phyloP scores from a whole-genome alignment of 2,888 invertebrate species.

The Elaeidobius kamerunicus region DNA sequence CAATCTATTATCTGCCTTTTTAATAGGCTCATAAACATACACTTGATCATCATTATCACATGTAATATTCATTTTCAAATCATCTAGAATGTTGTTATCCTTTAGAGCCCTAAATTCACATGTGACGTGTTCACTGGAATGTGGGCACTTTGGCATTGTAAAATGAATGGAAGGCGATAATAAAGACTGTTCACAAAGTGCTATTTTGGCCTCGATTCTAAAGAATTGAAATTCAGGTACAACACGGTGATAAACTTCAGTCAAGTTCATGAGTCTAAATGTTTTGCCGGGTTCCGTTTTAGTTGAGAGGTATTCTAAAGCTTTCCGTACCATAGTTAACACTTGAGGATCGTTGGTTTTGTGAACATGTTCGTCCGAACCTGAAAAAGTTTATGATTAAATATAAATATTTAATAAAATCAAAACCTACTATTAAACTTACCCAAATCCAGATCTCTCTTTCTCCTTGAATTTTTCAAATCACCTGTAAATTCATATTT shows the following conservation, averaged over 20 bases:
- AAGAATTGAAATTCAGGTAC: slow-evolving; percentile 55
- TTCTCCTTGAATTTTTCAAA: not conserved
- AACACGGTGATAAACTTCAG: slow-evolving; percentile 51
- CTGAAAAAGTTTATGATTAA: no score
- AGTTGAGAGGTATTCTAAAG: slow-evolving; percentile 11
- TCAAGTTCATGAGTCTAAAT: slow-evolving; percentile 36
- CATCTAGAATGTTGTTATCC: slow-evolving; percentile 52
- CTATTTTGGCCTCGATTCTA: slow-evolving; percentile 58
- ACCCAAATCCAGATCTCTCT: slow-evolving; percentile 6
- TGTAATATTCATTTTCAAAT: slow-evolving; percentile 48
- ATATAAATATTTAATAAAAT: no score
- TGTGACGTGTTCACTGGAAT: slow-evolving; percentile 34
- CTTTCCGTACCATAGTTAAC: slow-evolving; percentile 7
- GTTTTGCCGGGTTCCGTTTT: slow-evolving; percentile 29
- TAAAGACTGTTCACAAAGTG: slow-evolving; percentile 51
- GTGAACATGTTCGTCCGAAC: not conserved
- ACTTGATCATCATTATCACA: slow-evolving; percentile 41
- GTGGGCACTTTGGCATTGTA: slow-evolving; percentile 40
- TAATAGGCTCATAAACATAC: slow-evolving; percentile 34
- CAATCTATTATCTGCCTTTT: slow-evolving; percentile 32
- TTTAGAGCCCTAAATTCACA: slow-evolving; percentile 58
- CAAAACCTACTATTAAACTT: slow-evolving; percentile 31
- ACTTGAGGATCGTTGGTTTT: slow-evolving; percentile 1
- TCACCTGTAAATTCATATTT: slow-evolving; percentile 7
- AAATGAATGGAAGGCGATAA: slow-evolving; percentile 39